Evolutionary conservation across 2,888 invertebrate species (phyloP), one percentile per base, ranked within the genome.

Genomic region (Caenorhabditis sulstoni): DNA sequence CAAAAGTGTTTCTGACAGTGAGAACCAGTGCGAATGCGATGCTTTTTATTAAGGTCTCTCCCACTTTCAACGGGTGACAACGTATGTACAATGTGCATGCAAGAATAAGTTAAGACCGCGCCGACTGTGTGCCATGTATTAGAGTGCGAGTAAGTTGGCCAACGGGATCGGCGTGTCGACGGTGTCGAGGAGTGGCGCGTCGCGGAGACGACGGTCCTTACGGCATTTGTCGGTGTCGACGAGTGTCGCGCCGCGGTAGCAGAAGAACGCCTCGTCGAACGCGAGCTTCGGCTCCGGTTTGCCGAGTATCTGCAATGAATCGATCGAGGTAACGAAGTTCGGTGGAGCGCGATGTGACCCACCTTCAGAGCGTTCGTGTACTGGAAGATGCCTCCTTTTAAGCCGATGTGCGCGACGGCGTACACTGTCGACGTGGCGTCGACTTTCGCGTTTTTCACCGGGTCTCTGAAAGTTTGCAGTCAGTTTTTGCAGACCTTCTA

Each of bases 381-480:
- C 70, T 89, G 89, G 83, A 89, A 89, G 57, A 89, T 89, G 53
- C 89, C 89, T 64, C 89, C 89, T 44, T 87, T 86, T 23, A 89
- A 74, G 37, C 89, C 89, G 66, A 89, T 89, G 58, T 88, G 87
- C 7, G 87, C 83, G n/a, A 89, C 89, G 2, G 87, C 88, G 57
- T 81, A 85, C 5, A 89, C 87, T 1, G 89, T 88, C 9, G 89
- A 89, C 16, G 89, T 89, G 1, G 89, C 88, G 23, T 88, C 89
- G 12, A 88, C 88, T 52, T 89, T 89, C 0, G 83, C 86, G 57
- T 89, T 89, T 49, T 83, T 82, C 41, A 89, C 85, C 4, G 89
- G 89, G 68, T 89, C 89, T 49, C 89, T 89, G 58, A 20, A 88
- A 47, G 8, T 1, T 5, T 3, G 5, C 9, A 9, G 11, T 37